These are phyloP conservation scores for Dasypus novemcinctus DNA, from an alignment of 2,113 vertebrate genomes.

Conservation along the genomic window DNA sequence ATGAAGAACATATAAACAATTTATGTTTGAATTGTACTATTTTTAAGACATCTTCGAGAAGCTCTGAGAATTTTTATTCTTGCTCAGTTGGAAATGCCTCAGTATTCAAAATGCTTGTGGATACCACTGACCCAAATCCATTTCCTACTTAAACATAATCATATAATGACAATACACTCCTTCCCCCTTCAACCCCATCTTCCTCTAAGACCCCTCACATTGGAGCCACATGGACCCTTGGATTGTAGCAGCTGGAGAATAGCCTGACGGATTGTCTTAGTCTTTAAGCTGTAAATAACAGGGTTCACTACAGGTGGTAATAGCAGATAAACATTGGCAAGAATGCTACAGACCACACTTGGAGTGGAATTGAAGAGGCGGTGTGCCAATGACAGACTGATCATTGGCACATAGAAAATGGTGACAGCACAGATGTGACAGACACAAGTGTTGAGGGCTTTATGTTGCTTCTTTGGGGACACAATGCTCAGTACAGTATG, in stretches of 20 bases:
- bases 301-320: slow-evolving; percentile 77
- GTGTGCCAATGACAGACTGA: slow-evolving; percentile 69
- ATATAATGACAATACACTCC: background rate
- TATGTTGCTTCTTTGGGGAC: slow-evolving; percentile 56
- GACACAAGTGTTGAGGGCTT: slow-evolving; percentile 67
- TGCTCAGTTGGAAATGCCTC: background rate
- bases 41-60: background rate
- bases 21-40: background rate
- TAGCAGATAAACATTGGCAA: slow-evolving; percentile 75
- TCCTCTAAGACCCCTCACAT: background rate
- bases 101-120: background rate
- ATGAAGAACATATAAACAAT: background rate
- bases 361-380: slow-evolving; percentile 60
- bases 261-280: slow-evolving; percentile 58
- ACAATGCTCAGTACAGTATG: slow-evolving; percentile 52
- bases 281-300: slow-evolving; percentile 76
- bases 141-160: background rate
- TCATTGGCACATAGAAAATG: slow-evolving; percentile 72
- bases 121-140: background rate
- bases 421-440: slow-evolving; percentile 71
- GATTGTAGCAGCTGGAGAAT: slow-evolving; percentile 31
- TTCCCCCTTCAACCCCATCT: background rate
- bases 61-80: background rate
- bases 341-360: slow-evolving; percentile 50
- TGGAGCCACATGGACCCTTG: background rate